Percentiles rank a stretch among this genome's conserved stretches.
Evolutionary conservation across 2,797 vertebrate species (phyloP).

Genomic region (Pseudomugil tenellus): DNA sequence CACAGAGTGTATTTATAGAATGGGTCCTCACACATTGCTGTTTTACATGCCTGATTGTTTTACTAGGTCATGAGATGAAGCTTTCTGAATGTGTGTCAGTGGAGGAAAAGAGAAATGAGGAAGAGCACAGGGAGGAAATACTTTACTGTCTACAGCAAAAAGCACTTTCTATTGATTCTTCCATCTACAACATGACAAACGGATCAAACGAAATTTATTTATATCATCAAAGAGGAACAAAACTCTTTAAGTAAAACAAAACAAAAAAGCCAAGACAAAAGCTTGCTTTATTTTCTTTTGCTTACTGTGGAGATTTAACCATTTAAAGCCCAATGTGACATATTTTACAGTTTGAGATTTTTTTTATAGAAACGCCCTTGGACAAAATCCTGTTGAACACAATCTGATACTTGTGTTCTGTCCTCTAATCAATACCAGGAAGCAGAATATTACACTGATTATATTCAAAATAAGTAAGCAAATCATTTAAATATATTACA

Average conservation of each 20-base stretch:
- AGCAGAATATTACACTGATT: no score
- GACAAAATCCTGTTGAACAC: no score
- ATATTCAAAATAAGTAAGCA: no score
- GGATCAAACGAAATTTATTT: background rate
- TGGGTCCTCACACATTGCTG: slow-evolving; percentile 42
- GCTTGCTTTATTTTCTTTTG: background rate
- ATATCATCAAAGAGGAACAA: background rate
- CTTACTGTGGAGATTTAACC: background rate
- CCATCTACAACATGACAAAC: slow-evolving; percentile 1
- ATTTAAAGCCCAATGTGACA: no score
- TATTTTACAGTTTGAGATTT: no score
- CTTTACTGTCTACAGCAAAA: slow-evolving; percentile 15
- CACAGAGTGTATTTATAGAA: slow-evolving; percentile 63
- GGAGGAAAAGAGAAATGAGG: slow-evolving; percentile 37
- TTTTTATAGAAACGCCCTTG: no score
- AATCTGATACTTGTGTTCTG: no score
- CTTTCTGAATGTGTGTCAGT: slow-evolving; percentile 68
- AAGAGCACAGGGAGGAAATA: slow-evolving; percentile 10
- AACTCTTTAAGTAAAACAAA: background rate
- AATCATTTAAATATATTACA: background rate
- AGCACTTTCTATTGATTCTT: slow-evolving; percentile 17
- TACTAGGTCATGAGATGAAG: slow-evolving; percentile 74
- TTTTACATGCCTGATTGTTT: slow-evolving; percentile 78
- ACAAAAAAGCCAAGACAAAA: background rate
- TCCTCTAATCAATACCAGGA: no score